These are phyloP conservation scores for Rhyacichthys aspro DNA, from an alignment of 2,797 vertebrate species.

Conservation along the genomic window DNA sequence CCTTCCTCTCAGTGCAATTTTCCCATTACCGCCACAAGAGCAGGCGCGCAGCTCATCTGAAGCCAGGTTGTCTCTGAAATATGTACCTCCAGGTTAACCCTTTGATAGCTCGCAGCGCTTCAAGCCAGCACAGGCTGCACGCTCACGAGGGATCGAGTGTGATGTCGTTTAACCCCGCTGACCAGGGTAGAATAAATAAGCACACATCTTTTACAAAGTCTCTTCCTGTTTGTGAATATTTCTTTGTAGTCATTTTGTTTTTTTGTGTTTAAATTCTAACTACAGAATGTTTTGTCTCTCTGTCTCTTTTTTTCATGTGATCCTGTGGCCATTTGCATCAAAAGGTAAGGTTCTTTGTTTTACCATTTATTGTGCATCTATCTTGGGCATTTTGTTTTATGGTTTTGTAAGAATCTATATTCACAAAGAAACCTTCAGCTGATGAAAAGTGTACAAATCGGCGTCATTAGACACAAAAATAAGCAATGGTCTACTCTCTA, in stretches of 20 bases:
- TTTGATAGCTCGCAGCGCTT: conserved; percentile 54
- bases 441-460: too few relatives aligned
- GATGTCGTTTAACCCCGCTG: conserved; percentile 2
- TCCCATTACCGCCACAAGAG: conserved; percentile 92
- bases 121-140: conserved; percentile 4
- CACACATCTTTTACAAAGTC: neutral
- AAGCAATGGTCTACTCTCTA: too few relatives aligned
- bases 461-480: too few relatives aligned
- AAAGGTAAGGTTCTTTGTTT: conserved; percentile 67
- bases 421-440: too few relatives aligned
- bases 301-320: conserved; percentile 43
- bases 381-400: too few relatives aligned
- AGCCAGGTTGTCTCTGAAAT: conserved; percentile 93
- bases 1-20: conserved; percentile 98
- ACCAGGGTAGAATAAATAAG: neutral
- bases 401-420: too few relatives aligned
- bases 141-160: neutral
- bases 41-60: conserved; percentile 91
- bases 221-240: too few relatives aligned
- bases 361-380: neutral
- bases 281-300: conserved; percentile 26
- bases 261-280: too few relatives aligned
- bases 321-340: conserved; percentile 10
- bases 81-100: conserved; percentile 89
- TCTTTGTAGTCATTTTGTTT: too few relatives aligned